Conservation (phyloP, 2,113 vertebrate genomes). For the Neogale vison region DNA sequence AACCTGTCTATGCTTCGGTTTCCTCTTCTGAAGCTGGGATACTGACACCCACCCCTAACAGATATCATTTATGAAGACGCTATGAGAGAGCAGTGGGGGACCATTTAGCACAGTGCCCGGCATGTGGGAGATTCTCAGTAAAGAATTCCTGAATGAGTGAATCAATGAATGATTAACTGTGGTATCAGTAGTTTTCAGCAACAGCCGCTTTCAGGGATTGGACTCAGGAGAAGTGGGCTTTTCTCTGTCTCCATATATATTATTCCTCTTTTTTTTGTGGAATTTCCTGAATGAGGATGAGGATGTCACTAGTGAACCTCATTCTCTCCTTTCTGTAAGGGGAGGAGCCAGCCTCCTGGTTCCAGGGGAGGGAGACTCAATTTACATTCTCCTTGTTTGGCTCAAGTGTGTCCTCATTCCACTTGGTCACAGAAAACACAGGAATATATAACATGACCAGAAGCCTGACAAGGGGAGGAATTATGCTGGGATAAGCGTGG, state of each 20-base stretch:
- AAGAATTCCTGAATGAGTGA: neutral
- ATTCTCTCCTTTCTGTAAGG: neutral
- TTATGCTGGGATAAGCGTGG: neutral
- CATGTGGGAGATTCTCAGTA: neutral
- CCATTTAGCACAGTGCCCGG: neutral
- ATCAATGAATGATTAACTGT: neutral
- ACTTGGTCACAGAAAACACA: neutral
- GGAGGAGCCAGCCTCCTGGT: neutral
- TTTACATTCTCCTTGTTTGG: neutral
- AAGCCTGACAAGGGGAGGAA: neutral
- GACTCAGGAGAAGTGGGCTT: neutral
- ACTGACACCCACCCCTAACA: neutral
- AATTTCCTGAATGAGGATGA: neutral
- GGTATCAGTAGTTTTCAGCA: neutral
- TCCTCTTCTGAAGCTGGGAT: neutral
- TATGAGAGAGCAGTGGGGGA: neutral
- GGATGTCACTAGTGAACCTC: neutral
- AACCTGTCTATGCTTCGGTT: neutral
- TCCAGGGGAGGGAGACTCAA: neutral
- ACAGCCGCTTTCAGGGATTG: neutral
- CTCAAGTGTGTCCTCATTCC: neutral
- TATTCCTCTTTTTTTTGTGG: constrained; percentile 5
- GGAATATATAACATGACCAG: neutral
- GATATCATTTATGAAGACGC: neutral
- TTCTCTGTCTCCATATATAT: neutral